phyloP scores from a whole-genome alignment of 2,113 vertebrate genomes.

The Eidolon helvum region DNA sequence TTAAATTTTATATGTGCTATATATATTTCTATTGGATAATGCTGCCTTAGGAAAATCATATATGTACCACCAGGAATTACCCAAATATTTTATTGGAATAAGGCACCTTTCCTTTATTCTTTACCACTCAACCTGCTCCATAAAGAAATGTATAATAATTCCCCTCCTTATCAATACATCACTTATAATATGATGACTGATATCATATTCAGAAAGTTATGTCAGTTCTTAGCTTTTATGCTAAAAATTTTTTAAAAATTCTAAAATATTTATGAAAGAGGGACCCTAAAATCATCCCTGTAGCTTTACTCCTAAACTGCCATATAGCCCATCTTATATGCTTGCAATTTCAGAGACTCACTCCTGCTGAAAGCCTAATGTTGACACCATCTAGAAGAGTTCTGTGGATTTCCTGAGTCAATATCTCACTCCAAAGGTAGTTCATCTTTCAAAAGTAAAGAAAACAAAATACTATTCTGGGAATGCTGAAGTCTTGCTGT shows the following conservation, averaged over 20 bases:
- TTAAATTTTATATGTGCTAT: no score
- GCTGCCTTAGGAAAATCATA: no score
- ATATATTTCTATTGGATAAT: no score
- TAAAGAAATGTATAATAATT: no score
- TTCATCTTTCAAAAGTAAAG: background rate
- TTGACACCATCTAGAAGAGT: background rate
- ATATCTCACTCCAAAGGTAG: background rate
- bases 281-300: background rate
- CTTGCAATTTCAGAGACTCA: background rate
- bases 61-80: no score
- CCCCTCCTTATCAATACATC: no score
- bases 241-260: background rate
- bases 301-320: background rate
- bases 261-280: background rate
- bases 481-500: background rate
- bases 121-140: no score
- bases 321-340: background rate
- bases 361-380: background rate
- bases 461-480: background rate
- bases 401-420: background rate
- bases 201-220: no score
- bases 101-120: no score
- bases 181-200: no score
- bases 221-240: background rate
- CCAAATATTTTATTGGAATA: no score